phyloP scores from a whole-genome alignment of 2,797 vertebrate genomes.

The Squalus acanthias region DNA sequence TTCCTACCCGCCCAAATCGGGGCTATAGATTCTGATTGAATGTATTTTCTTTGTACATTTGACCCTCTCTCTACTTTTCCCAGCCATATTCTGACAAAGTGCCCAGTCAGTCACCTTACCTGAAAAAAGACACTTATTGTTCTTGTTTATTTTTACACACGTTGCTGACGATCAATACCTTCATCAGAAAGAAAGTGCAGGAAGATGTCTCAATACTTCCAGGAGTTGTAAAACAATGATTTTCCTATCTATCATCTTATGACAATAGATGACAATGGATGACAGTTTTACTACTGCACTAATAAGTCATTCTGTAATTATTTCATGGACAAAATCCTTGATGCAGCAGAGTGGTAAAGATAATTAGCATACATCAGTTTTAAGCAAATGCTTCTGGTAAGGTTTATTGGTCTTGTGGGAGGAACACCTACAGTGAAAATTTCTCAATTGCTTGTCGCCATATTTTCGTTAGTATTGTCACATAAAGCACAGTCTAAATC shows the following conservation, averaged over 20 bases:
- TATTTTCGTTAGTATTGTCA: constrained; percentile 44
- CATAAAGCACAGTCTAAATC: not conserved
- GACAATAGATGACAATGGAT: not conserved
- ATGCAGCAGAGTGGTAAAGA: not conserved
- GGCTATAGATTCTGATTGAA: not conserved
- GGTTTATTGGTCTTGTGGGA: constrained; percentile 47
- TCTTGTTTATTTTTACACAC: not conserved
- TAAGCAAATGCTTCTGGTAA: constrained; percentile 48
- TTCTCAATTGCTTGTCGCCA: constrained; percentile 50
- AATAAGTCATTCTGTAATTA: not conserved
- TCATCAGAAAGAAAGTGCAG: not conserved
- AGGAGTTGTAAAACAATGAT: not conserved
- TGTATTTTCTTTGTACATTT: not conserved
- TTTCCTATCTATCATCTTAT: not conserved
- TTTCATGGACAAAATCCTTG: not conserved
- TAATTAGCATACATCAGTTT: not conserved
- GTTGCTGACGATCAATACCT: not conserved
- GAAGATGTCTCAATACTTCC: not conserved
- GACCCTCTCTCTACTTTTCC: not conserved
- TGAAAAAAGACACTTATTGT: not conserved
- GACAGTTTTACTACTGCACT: not conserved
- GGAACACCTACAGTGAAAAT: constrained; percentile 46
- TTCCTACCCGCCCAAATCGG: not conserved
- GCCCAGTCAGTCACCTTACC: not conserved
- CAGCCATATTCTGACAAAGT: not conserved